Evolutionary conservation across 2,113 vertebrate genomes (phyloP).

Genomic region (Scomber colias): DNA sequence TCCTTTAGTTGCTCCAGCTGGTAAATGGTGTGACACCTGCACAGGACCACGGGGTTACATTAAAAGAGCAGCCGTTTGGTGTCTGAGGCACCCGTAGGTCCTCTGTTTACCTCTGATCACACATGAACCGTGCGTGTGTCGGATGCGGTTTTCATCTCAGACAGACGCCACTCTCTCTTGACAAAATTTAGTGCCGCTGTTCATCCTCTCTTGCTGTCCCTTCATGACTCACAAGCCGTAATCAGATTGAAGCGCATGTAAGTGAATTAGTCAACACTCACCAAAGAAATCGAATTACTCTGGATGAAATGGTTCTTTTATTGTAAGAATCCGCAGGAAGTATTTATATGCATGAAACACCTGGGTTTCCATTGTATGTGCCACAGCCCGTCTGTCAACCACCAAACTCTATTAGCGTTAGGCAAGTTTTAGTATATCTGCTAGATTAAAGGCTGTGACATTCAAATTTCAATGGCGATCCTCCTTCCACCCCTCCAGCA

Average conservation of each 20-base stretch:
- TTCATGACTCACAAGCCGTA: constrained; percentile 51
- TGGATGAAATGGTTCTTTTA: constrained; percentile 54
- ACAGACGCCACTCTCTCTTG: constrained; percentile 47
- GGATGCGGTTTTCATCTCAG: background rate
- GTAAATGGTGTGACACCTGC: constrained; percentile 61
- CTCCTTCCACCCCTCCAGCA: no score
- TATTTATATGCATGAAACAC: constrained; percentile 23
- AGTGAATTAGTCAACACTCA: constrained; percentile 68
- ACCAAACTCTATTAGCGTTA: background rate
- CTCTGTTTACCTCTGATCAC: constrained; percentile 44
- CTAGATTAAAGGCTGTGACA: fast-evolving
- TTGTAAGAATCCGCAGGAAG: constrained; percentile 49
- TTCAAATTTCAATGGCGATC: background rate
- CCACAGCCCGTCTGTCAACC: background rate
- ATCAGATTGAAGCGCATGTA: constrained; percentile 59
- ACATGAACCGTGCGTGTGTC: constrained; percentile 1
- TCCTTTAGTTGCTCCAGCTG: constrained; percentile 20
- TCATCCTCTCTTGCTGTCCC: constrained; percentile 41
- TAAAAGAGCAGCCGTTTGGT: constrained; percentile 30
- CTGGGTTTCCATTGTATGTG: constrained; percentile 40
- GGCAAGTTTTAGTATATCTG: background rate
- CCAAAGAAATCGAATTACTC: constrained; percentile 57
- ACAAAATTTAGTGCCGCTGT: constrained; percentile 43
- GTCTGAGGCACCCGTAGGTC: constrained; percentile 21
- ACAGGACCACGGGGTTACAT: constrained; percentile 37